Base-by-base conservation (phyloP, 2,888 invertebrate species). In the Pinctada fucata region DNA sequence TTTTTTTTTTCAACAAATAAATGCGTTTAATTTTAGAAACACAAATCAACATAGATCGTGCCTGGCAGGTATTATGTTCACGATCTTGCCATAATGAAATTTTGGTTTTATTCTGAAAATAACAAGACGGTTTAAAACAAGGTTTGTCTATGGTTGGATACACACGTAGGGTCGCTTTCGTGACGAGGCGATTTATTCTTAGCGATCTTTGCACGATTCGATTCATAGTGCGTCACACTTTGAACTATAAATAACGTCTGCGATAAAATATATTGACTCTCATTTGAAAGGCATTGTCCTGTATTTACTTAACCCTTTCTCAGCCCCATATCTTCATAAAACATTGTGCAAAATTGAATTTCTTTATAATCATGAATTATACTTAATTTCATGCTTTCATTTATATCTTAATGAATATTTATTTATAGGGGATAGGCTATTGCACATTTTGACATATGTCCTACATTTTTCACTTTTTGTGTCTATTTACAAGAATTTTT, bases 211-310 rank as follows among this genome's bases (percentile, higher is more conserved):
- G 48, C 74, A 74, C 74, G 74, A 74, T 74, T 74, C 66, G 47
- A 75, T 75, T 73, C 71, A 63, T 48, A 64, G 75, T 71, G 50
- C 75, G 79, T 79, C 79, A 79, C 79, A 79, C 72, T 79, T 75
- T 50, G 51, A 71, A 16, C 79, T 79, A 75, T 72, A 71, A 75
- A 75, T 75, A 79, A 48, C 69, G 72, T 3, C n/a, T 10, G n/a
- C 13, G 69, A 48, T 69, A 47, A 69, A 52, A 52, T 5, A 52
- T 52, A 52, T 52, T 52, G 58, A 52, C 58, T 52, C 5, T n/a
- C n/a, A n/a, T n/a, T n/a, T n/a, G n/a, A n/a, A n/a, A n/a, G n/a
- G n/a, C n/a, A n/a, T n/a, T n/a, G n/a, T n/a, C n/a, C n/a, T n/a
- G n/a, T n/a, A n/a, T n/a, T n/a, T n/a, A n/a, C n/a, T n/a, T n/a